Percentiles rank a stretch among this genome's conserved stretches.
These are phyloP conservation scores for Tolmerus cingulatus DNA, from an alignment of 2,888 invertebrate genomes.

Conservation along the genomic window DNA sequence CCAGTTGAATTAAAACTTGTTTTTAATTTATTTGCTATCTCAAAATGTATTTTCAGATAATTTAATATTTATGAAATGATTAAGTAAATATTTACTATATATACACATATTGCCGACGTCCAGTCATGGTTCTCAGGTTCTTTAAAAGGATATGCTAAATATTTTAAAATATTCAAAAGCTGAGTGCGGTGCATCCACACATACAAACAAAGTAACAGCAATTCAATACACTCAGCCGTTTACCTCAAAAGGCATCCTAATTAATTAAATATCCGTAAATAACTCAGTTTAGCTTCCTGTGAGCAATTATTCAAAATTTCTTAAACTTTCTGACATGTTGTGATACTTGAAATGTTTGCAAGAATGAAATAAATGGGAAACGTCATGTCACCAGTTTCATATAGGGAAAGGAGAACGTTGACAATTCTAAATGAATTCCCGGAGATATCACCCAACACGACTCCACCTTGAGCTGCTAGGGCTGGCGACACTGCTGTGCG, in stretches of 20 bases:
- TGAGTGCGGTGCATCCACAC: neutral
- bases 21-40: no score
- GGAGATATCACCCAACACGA: slow-evolving; percentile 17
- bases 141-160: neutral
- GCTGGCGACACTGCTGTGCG: neutral
- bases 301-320: slow-evolving; percentile 33
- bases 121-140: no score
- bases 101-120: no score
- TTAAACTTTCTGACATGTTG: slow-evolving; percentile 36
- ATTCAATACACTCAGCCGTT: neutral
- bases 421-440: slow-evolving; percentile 39
- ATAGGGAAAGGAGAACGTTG: slow-evolving; percentile 37
- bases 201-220: neutral
- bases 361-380: slow-evolving; percentile 38
- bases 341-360: slow-evolving; percentile 31
- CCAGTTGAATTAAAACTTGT: no score
- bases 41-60: no score
- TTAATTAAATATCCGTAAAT: neutral
- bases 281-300: neutral
- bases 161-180: neutral
- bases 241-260: neutral
- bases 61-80: no score
- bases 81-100: no score
- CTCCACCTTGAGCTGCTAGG: neutral
- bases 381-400: slow-evolving; percentile 33